These are phyloP conservation scores for Aphidius ervi DNA, from an alignment of 1,140 invertebrate species.

Conservation along the genomic window DNA sequence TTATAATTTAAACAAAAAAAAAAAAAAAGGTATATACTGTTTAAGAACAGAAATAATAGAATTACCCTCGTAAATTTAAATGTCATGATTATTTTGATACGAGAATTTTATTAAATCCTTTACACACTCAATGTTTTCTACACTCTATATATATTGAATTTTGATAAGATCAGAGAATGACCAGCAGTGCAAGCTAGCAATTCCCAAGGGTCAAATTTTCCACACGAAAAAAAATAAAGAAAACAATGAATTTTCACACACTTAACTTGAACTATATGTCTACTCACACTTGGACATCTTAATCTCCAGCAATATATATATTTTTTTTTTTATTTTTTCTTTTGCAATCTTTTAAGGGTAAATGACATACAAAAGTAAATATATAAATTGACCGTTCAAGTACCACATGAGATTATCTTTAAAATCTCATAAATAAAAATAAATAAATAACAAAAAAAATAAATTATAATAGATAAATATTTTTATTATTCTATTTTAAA, in stretches of 20 bases:
- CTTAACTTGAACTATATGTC: conserved; percentile 22
- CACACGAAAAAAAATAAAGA: conserved; percentile 11
- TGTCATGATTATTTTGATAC: conserved; percentile 1
- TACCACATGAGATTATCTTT: no score
- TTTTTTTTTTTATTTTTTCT: no score
- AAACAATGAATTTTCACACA: conserved; percentile 25
- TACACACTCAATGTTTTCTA: neutral
- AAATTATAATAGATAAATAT: no score
- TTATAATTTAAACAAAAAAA: neutral
- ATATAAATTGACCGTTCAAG: no score
- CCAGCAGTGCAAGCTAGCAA: conserved; percentile 38
- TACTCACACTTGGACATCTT: conserved; percentile 4
- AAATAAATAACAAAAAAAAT: no score
- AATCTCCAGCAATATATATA: no score
- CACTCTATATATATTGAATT: neutral
- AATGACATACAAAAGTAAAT: no score
- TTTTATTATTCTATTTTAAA: no score
- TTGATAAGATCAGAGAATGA: conserved; percentile 26
- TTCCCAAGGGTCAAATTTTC: conserved; percentile 30
- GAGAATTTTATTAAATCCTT: neutral
- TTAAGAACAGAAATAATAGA: conserved; percentile 3
- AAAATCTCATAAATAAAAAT: no score
- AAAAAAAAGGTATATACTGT: neutral
- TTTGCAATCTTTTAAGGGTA: no score
- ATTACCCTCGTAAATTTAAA: conserved; percentile 20